Percentiles rank a stretch among this genome's conserved stretches.
Conservation (phyloP, 2,888 invertebrate genomes). For the Terebella lapidaria region DNA sequence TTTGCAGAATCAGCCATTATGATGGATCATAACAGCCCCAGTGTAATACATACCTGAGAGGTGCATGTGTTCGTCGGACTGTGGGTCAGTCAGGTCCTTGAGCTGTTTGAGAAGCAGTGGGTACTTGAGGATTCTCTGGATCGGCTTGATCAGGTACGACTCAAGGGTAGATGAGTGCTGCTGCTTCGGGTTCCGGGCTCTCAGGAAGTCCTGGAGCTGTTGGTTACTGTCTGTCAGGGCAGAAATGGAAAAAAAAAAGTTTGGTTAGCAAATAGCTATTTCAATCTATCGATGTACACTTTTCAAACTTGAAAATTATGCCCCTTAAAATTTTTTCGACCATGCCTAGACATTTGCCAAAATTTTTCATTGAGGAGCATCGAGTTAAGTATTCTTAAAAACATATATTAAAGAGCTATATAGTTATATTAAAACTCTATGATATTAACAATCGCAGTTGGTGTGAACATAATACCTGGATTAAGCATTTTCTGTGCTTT, state of each 20-base stretch:
- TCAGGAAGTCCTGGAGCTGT: slow-evolving; percentile 89
- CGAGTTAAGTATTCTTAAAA: no score
- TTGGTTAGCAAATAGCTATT: neutral
- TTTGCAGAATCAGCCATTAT: no score
- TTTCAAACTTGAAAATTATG: no score
- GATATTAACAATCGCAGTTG: no score
- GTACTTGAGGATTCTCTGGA: slow-evolving; percentile 96
- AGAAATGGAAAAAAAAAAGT: no score
- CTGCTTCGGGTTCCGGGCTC: slow-evolving; percentile 89
- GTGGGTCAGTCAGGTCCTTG: slow-evolving; percentile 85
- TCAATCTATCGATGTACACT: no score
- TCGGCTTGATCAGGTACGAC: slow-evolving; percentile 96
- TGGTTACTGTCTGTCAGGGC: slow-evolving; percentile 78
- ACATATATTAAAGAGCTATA: no score
- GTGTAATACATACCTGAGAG: slow-evolving; percentile 58
- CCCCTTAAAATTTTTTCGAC: no score
- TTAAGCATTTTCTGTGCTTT: slow-evolving; percentile 97
- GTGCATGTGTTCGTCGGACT: slow-evolving; percentile 90
- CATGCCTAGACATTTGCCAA: no score
- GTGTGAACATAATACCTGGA: slow-evolving; percentile 96
- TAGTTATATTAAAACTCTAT: no score
- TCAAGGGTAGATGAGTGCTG: slow-evolving; percentile 95
- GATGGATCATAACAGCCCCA: no score
- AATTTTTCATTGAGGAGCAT: no score
- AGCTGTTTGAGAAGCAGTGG: slow-evolving; percentile 85